Conservation (phyloP, 2,113 vertebrate species). For the Scalopus aquaticus region DNA sequence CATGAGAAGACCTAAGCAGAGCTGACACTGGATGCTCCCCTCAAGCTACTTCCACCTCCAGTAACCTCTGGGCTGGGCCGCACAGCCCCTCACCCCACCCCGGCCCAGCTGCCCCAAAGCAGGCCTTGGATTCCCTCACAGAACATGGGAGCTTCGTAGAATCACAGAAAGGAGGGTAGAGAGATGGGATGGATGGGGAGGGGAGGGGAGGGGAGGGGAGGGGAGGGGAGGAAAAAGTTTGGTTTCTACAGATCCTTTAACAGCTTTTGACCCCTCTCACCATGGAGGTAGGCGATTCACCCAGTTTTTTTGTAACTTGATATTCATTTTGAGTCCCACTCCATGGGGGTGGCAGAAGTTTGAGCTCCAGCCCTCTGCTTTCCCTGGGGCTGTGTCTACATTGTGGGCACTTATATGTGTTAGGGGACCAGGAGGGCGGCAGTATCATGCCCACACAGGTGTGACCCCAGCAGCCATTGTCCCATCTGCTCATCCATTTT, state of each 20-base stretch:
- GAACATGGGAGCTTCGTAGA: neutral
- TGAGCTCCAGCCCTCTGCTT: neutral
- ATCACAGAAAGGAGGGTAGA: neutral
- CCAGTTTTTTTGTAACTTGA: neutral
- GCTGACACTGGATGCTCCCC: neutral
- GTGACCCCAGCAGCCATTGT: neutral
- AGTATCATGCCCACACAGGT: accelerated
- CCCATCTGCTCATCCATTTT: too few relatives aligned
- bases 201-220: too few relatives aligned
- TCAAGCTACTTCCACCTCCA: neutral
- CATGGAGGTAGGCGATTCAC: neutral
- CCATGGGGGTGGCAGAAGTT: neutral
- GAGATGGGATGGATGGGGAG: too few relatives aligned
- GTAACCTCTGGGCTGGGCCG: neutral
- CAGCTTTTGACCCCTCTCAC: neutral
- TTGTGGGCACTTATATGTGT: neutral
- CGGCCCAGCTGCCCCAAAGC: neutral
- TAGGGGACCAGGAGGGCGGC: too few relatives aligned
- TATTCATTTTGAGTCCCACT: neutral
- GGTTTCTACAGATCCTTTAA: neutral
- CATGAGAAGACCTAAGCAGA: neutral
- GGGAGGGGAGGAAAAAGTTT: too few relatives aligned
- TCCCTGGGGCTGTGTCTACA: neutral
- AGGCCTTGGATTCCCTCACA: neutral
- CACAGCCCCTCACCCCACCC: neutral